Percentiles rank a stretch among this genome's conserved stretches.
Evolutionary conservation across 2,888 invertebrate species (phyloP).

Genomic region (Drosophila melanosoma): DNA sequence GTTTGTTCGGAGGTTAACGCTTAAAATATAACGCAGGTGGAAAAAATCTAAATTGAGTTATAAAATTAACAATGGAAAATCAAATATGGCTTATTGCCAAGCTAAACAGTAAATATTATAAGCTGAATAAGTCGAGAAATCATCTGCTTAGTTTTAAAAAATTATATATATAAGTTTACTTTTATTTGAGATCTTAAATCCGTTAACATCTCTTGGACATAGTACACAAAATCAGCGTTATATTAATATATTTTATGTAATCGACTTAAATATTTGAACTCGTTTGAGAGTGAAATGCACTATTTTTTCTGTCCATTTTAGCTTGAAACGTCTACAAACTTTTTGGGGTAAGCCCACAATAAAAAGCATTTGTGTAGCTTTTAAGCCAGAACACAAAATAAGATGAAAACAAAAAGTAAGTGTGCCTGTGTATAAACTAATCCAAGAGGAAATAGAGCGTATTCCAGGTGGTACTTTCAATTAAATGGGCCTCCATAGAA

Average conservation of each 20-base stretch:
- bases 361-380: slow-evolving; percentile 26
- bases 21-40: slow-evolving; percentile 23
- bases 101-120: background rate
- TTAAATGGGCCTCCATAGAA: slow-evolving; percentile 48
- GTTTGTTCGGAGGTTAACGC: slow-evolving; percentile 40
- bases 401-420: slow-evolving; percentile 12
- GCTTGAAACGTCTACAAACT: background rate
- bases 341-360: slow-evolving; percentile 15
- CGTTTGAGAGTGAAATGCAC: background rate
- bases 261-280: background rate
- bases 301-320: background rate
- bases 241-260: background rate
- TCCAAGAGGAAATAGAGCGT: slow-evolving; percentile 55
- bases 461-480: slow-evolving; percentile 52
- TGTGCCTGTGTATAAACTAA: slow-evolving; percentile 41
- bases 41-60: background rate
- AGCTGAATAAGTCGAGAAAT: background rate
- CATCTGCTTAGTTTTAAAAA: background rate
- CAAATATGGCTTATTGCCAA: background rate
- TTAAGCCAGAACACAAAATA: slow-evolving; percentile 15
- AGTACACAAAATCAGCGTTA: background rate
- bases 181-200: background rate
- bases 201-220: background rate
- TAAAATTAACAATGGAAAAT: background rate
- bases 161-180: background rate